Conservation (phyloP, 2,113 vertebrate species). For the Eudorcas thomsonii region DNA sequence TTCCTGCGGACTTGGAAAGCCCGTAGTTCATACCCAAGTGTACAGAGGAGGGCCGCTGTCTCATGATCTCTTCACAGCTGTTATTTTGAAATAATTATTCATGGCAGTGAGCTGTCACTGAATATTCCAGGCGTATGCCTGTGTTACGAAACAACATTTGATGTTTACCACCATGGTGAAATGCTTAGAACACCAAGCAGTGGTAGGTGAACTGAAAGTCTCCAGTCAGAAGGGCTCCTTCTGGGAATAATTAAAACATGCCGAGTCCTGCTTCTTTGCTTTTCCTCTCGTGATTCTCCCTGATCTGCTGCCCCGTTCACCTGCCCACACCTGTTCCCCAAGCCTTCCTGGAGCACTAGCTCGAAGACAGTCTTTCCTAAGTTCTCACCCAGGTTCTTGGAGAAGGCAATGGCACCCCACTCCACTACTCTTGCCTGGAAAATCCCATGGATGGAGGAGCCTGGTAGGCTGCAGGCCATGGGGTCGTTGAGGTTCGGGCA, state of each 20-base stretch:
- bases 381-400: background rate
- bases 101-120: background rate
- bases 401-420: no score
- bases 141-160: background rate
- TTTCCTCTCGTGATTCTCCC: background rate
- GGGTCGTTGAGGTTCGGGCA: no score
- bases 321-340: fast-evolving
- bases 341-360: fast-evolving
- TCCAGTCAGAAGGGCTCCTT: background rate
- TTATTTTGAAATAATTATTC: background rate
- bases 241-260: background rate
- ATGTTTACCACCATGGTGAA: background rate
- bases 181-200: background rate
- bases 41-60: background rate
- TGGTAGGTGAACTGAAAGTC: background rate
- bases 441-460: no score
- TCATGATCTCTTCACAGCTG: background rate
- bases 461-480: no score
- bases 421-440: no score
- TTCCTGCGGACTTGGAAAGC: conserved; percentile 1
- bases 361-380: background rate
- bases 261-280: background rate
- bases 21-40: background rate
- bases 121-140: background rate
- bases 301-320: no score